Evolutionary conservation across 2,113 vertebrate genomes (phyloP).

Genomic region (Dinomys branickii): DNA sequence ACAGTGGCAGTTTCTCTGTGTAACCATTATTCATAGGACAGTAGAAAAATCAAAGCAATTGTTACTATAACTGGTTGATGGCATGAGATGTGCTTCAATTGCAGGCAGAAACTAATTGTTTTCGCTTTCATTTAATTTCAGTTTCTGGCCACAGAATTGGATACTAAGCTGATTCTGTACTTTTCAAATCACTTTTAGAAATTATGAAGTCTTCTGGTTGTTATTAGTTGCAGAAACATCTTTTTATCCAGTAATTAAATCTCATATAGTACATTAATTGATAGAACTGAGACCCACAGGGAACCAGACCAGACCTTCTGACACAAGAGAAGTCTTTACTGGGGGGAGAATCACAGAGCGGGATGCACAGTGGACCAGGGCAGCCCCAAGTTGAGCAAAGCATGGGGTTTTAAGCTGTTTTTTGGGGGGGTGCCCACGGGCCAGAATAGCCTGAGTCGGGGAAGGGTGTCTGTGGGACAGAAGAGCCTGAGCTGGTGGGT

Average conservation of each 20-base stretch:
- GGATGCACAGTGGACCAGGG: too few species aligned
- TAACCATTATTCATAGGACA: not conserved
- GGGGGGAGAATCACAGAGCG: too few species aligned
- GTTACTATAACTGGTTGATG: not conserved
- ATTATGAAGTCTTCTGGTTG: not conserved
- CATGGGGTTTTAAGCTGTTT: too few species aligned
- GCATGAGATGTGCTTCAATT: not conserved
- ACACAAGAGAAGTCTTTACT: too few species aligned
- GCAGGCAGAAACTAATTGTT: not conserved
- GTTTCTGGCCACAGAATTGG: not conserved
- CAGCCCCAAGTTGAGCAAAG: too few species aligned
- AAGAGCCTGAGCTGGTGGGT: too few species aligned
- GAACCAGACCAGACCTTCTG: too few species aligned
- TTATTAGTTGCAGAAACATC: not conserved
- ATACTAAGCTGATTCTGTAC: not conserved
- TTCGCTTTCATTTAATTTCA: not conserved
- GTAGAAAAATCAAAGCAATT: not conserved
- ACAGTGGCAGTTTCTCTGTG: not conserved
- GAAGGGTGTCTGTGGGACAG: too few species aligned
- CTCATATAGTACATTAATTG: not conserved
- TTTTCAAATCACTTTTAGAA: constrained; percentile 16
- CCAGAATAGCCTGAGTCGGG: too few species aligned
- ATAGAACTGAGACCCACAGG: too few species aligned
- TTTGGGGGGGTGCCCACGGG: too few species aligned
- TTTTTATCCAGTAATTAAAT: constrained; percentile 17